Base-by-base conservation (phyloP, 2,113 vertebrate species). In the Takifugu bimaculatus region DNA sequence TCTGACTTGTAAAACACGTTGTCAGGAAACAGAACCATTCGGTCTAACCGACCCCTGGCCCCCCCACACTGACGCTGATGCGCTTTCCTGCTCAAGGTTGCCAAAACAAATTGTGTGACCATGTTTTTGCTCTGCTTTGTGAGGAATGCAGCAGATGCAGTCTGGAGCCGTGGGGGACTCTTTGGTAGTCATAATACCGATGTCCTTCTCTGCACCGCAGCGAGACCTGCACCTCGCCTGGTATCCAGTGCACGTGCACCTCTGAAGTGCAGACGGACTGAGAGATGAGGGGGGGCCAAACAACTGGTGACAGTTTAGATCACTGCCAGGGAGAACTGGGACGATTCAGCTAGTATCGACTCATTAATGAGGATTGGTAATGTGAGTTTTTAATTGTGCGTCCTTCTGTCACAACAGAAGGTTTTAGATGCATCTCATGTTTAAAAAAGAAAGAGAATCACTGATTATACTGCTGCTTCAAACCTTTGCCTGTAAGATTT, bases 131-230 rank as follows among this genome's bases (percentile, higher is more conserved):
- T 77, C 74, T 62, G 61, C 73, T 80, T 83, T 54, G 50, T 5
- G 10, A 76, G 75, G 81, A 89, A 83, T 87, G 79, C 72, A 79
- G 85, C 79, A 83, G 82, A 88, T 78, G 81, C 70, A 73, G 81
- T 68, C 72, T 82, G 69, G 55, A 80, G 74, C 79, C 47, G 57
- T 81, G 77, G 74, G 77, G 77, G 66, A 51, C 71, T 66, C 66
- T 59, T 57, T 48, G 70, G 79, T 72, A 85, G 75, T 82, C 79
- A 79, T 64, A 83, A 78, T 78, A 82, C 75, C 68, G 62, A 65
- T 71, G 79, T 70, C 87, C 79, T 82, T 60, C 70, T 77, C 74
- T 74, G 82, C 72, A 71, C 79, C 70, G 72, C 74, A 10, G 48
- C 79, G 72, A 72, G 84, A 78, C 60, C 74, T 65, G 66, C 70